Conservation (phyloP, 2,797 vertebrate genomes). For the Darevskia mixta region DNA sequence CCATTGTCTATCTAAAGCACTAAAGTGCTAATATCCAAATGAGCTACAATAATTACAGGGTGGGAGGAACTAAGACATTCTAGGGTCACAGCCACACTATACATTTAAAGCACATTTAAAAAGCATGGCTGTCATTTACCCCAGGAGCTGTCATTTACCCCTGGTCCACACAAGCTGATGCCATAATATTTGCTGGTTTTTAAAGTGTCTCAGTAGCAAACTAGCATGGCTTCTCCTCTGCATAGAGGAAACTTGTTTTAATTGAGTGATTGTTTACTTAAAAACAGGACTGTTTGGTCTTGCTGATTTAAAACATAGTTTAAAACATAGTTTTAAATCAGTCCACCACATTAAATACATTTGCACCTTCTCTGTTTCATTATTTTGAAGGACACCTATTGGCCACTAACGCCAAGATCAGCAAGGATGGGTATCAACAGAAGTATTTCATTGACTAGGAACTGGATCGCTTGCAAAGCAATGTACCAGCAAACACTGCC, state of each 20-base stretch:
- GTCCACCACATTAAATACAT: background rate
- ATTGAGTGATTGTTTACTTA: background rate
- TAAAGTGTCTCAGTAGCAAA: background rate
- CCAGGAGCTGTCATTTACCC: too few relatives aligned
- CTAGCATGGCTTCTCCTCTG: background rate
- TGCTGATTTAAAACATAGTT: background rate
- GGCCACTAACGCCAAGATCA: background rate
- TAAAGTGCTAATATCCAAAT: too few relatives aligned
- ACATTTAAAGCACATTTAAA: too few relatives aligned
- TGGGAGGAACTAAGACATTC: too few relatives aligned
- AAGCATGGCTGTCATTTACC: too few relatives aligned
- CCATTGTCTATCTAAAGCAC: too few relatives aligned
- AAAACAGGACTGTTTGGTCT: background rate
- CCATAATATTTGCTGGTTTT: background rate
- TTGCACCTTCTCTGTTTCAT: slow-evolving; percentile 6
- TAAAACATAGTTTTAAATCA: background rate
- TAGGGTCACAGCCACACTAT: too few relatives aligned
- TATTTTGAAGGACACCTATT: slow-evolving; percentile 8
- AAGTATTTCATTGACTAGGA: slow-evolving; percentile 28
- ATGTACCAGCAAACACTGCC: slow-evolving; percentile 10
- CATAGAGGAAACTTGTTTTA: background rate
- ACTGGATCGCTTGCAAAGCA: background rate
- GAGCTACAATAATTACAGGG: too few relatives aligned
- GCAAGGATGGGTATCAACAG: slow-evolving; percentile 9
- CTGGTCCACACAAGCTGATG: background rate